Conservation (phyloP, 2,888 invertebrate genomes). For the Leptogaster cylindrica region DNA sequence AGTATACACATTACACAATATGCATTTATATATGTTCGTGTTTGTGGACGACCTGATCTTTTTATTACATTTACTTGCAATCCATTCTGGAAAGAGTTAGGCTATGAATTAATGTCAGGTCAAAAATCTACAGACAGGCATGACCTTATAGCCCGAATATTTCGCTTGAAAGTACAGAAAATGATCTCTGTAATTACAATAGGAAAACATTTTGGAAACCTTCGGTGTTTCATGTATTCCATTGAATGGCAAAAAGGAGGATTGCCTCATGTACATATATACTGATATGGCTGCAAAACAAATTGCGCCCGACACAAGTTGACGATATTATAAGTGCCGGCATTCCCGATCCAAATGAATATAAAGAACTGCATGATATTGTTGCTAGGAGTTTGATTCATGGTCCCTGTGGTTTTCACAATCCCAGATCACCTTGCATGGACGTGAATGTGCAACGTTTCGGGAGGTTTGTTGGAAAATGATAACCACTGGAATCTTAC, state of each 20-base stretch:
- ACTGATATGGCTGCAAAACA: slow-evolving; percentile 46
- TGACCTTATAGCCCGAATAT: slow-evolving; percentile 46
- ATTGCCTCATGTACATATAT: slow-evolving; percentile 50
- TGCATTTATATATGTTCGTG: slow-evolving; percentile 26
- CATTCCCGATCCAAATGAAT: slow-evolving; percentile 42
- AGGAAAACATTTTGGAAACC: background rate
- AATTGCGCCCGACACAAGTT: slow-evolving; percentile 47
- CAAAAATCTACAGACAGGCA: slow-evolving; percentile 52
- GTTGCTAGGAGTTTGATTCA: slow-evolving; percentile 53
- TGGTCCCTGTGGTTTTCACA: slow-evolving; percentile 55
- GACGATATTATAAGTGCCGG: slow-evolving; percentile 34
- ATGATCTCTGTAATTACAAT: background rate
- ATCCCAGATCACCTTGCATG: slow-evolving; percentile 57
- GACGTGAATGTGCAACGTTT: background rate
- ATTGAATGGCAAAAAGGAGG: slow-evolving; percentile 42
- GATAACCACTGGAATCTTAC: slow-evolving; percentile 3
- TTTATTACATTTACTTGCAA: slow-evolving; percentile 45
- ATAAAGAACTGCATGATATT: slow-evolving; percentile 51
- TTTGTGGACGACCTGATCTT: slow-evolving; percentile 44
- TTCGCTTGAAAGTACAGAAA: slow-evolving; percentile 16
- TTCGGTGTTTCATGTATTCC: slow-evolving; percentile 50
- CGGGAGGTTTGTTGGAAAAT: background rate
- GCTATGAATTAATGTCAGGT: slow-evolving; percentile 43
- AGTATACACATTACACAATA: slow-evolving; percentile 48
- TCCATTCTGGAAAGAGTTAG: slow-evolving; percentile 44